Conservation (phyloP, 2,888 invertebrate genomes). For the Hirudinaria manillensis region DNA sequence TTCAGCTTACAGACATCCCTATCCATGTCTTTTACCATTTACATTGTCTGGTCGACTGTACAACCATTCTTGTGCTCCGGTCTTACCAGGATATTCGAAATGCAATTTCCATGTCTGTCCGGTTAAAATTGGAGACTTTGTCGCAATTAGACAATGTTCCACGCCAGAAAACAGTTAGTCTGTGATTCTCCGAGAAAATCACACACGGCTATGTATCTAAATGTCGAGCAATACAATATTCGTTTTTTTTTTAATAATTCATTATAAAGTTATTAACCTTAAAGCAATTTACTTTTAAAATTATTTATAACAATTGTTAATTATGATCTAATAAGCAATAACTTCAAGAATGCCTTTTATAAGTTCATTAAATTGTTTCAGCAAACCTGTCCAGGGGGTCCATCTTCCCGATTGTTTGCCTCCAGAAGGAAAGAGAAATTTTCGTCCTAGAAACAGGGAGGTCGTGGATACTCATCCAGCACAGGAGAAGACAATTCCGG, state of each 20-base stretch:
- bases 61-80: neutral
- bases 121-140: neutral
- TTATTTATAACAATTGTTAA: too few relatives aligned
- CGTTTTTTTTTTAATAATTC: too few relatives aligned
- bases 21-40: neutral
- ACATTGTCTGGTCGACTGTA: slow-evolving; percentile 1
- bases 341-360: too few relatives aligned
- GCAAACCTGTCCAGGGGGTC: too few relatives aligned
- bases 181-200: too few relatives aligned
- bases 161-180: neutral
- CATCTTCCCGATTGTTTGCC: too few relatives aligned
- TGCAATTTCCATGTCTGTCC: neutral
- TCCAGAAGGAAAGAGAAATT: neutral
- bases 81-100: neutral
- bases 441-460: neutral
- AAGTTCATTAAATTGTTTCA: too few relatives aligned
- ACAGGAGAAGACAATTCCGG: neutral
- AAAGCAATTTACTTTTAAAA: too few relatives aligned
- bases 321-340: too few relatives aligned
- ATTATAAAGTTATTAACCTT: too few relatives aligned
- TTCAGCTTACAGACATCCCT: neutral
- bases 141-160: neutral
- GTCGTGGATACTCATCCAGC: neutral
- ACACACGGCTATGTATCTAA: neutral
- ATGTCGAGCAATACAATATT: neutral